Conservation (phyloP, 2,888 invertebrate species). For the Mechanitis messenoides region DNA sequence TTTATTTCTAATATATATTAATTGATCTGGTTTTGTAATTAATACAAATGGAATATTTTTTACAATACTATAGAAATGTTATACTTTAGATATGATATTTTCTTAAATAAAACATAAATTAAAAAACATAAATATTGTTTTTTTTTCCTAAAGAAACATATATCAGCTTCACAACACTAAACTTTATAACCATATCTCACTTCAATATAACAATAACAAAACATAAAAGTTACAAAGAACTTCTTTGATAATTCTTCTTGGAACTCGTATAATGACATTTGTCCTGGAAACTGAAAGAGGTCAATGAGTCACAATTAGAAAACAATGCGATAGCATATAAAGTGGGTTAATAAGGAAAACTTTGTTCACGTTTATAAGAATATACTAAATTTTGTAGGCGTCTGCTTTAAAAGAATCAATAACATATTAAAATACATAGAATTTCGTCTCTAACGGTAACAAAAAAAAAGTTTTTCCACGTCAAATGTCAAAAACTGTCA, state of each 20-base stretch:
- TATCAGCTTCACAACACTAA: background rate
- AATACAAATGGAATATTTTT: constrained; percentile 8
- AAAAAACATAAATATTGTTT: too few relatives aligned
- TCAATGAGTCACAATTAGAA: constrained; percentile 4
- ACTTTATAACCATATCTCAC: background rate
- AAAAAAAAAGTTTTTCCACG: too few relatives aligned
- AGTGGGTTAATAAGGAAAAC: constrained; percentile 1
- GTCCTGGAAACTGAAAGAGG: background rate
- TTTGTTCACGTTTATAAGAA: background rate
- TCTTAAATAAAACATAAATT: too few relatives aligned
- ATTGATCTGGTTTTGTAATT: background rate
- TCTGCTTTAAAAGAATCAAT: too few relatives aligned
- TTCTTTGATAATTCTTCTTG: constrained; percentile 10
- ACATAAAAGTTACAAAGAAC: background rate
- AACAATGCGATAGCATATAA: background rate
- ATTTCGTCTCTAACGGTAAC: too few relatives aligned
- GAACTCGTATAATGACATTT: constrained; percentile 11
- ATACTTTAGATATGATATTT: too few relatives aligned
- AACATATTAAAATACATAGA: too few relatives aligned
- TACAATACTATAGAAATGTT: background rate
- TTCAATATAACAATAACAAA: background rate
- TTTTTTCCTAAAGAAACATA: too few relatives aligned
- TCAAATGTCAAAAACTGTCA: too few relatives aligned
- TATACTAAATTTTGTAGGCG: too few relatives aligned
- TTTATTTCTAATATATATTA: constrained; percentile 15